Evolutionary conservation across 1,140 invertebrate species (phyloP), one percentile per base, ranked within the genome.

Genomic region (Drosophila pachea): DNA sequence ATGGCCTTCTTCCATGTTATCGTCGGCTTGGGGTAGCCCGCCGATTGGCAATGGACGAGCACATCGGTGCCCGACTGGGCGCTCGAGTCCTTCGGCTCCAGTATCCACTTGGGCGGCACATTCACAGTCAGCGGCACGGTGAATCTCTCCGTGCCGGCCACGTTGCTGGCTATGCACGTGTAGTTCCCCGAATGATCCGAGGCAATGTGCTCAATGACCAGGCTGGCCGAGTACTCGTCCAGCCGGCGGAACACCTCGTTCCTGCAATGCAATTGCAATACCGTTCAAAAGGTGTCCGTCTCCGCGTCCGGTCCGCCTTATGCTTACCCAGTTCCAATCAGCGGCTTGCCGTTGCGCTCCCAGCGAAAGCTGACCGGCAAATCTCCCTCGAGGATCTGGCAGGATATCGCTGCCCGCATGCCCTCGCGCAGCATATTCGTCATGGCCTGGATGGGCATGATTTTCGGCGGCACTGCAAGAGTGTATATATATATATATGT

Each of bases 331-430:
- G 88, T 83, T 43, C 86, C 84, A 45, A 90, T 86, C 42, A 94
- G 92, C 3, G 92, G 90, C 78, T 94, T 92, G 33, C 94, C 95
- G 89, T 97, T 95, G 86, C 95, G 93, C 84, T 95, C 94, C 95
- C 95, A 96, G 31, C 93, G 91, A 90, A 99, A 96, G 60, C 93
- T 94, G 68, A 99, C 94, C 14, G 97, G 97, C 68, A 96, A 92
- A 91, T 99, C 97, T 9, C 97, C 97, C 90, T 97, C 96, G 86
- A 97, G 94, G 73, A 98, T 96, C 83, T 97, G 95, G 90, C 97
- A 99, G 61, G 96, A 95, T 71, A 98, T 95, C 31, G 96, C 96
- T 7, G 96, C 95, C 63, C 97, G 91, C 92, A 97, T 97, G 9
- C 97, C 97, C 91, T 98, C 96, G 60, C 95, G 92, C 55, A 97